These are phyloP conservation scores for Euborellia annulipes DNA, from an alignment of 1,140 invertebrate species.

Conservation along the genomic window DNA sequence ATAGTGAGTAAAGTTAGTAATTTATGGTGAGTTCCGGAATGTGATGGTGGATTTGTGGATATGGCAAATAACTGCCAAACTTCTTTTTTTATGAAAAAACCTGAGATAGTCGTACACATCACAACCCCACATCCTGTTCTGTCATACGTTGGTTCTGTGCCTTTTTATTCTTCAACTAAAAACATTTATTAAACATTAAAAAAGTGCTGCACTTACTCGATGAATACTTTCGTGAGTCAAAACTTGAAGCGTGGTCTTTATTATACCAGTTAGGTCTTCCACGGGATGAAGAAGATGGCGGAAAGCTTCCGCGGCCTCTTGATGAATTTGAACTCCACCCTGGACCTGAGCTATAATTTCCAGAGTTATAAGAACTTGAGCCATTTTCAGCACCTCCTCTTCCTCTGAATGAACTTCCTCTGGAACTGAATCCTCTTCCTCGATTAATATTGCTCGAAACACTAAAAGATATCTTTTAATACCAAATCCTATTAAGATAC, in stretches of 20 bases:
- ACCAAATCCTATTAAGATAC: not conserved
- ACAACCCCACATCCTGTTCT: too few species aligned
- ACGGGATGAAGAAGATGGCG: conserved; percentile 3
- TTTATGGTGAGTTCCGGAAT: too few species aligned
- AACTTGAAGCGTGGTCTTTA: conserved; percentile 10
- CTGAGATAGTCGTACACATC: too few species aligned
- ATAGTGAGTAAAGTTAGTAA: too few species aligned
- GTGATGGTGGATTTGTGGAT: too few species aligned
- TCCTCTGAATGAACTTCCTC: conserved; percentile 23
- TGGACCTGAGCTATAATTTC: conserved; percentile 17
- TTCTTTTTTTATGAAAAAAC: too few species aligned
- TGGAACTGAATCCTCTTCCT: conserved; percentile 26
- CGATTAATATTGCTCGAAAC: conserved; percentile 10
- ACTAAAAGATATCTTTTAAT: not conserved
- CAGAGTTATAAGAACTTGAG: conserved; percentile 20
- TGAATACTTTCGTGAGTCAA: conserved; percentile 27
- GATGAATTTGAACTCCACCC: conserved; percentile 23
- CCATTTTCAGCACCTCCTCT: conserved; percentile 21
- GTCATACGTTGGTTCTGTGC: too few species aligned
- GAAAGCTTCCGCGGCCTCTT: conserved; percentile 13
- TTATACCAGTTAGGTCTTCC: conserved; percentile 10
- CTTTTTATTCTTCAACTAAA: too few species aligned
- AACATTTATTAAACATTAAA: too few species aligned
- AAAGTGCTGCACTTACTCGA: conserved; percentile 24
- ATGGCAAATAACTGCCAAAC: too few species aligned